Conservation (phyloP, 2,888 invertebrate genomes). For the Apamea crenata region DNA sequence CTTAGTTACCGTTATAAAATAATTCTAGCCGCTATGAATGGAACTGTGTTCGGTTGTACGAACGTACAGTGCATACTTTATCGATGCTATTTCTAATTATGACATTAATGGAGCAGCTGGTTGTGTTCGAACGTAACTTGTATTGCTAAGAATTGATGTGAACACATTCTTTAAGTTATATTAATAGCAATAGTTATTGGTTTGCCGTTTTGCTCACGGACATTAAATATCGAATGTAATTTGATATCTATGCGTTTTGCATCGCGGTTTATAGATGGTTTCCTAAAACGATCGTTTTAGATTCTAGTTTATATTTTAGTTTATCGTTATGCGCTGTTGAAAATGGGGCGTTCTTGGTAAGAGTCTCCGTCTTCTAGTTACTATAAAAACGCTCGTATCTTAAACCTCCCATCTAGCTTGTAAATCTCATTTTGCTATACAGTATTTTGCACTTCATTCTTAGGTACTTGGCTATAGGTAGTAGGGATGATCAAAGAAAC, state of each 20-base stretch:
- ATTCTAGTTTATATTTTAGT: slow-evolving; percentile 1
- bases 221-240: slow-evolving; percentile 46
- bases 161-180: slow-evolving; percentile 55
- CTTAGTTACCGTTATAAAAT: slow-evolving; percentile 53
- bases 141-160: slow-evolving; percentile 41
- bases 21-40: slow-evolving; percentile 53
- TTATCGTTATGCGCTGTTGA: not conserved
- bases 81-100: slow-evolving; percentile 62
- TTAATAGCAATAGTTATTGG: slow-evolving; percentile 44
- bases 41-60: slow-evolving; percentile 35
- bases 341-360: not conserved
- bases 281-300: slow-evolving; percentile 9
- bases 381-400: not conserved
- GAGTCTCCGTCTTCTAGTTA: not conserved
- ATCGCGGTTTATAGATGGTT: slow-evolving; percentile 27
- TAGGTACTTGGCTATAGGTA: not conserved
- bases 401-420: not conserved
- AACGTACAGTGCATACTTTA: slow-evolving; percentile 44
- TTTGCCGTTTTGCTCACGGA: slow-evolving; percentile 25
- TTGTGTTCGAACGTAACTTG: slow-evolving; percentile 41
- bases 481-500: not conserved
- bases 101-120: slow-evolving; percentile 55
- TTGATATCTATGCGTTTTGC: slow-evolving; percentile 39
- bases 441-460: not conserved
- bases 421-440: not conserved